A percentile compares a stretch with the other conserved stretches of the same genome.
Evolutionary conservation across 2,888 invertebrate species (phyloP).

Genomic region (Zonitis immaculata): DNA sequence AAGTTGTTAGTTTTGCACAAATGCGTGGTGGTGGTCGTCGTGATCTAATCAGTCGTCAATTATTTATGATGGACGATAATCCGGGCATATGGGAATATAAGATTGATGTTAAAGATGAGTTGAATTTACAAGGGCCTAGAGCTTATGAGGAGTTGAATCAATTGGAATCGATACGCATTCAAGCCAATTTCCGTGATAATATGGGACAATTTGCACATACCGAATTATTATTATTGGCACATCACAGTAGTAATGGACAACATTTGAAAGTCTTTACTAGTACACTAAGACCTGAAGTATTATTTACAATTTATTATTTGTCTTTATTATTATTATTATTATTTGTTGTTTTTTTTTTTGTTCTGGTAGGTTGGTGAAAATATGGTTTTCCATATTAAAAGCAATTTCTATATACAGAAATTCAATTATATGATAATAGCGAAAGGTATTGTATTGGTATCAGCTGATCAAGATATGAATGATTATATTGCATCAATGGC

Average conservation of each 20-base stretch:
- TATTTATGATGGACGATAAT: conserved; percentile 62
- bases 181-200: conserved; percentile 65
- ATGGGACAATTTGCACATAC: conserved; percentile 62
- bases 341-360: no score
- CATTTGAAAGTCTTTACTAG: conserved; percentile 84
- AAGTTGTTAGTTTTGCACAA: conserved; percentile 61
- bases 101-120: conserved; percentile 66
- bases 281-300: conserved; percentile 70
- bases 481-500: conserved; percentile 75
- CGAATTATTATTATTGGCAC: conserved; percentile 68
- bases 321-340: background rate
- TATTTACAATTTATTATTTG: conserved; percentile 1
- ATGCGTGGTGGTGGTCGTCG: conserved; percentile 61
- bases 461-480: conserved; percentile 80
- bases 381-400: conserved; percentile 88
- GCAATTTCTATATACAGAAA: conserved; percentile 82
- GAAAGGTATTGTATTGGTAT: conserved; percentile 83
- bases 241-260: conserved; percentile 76
- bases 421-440: conserved; percentile 91
- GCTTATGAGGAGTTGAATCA: conserved; percentile 39
- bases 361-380: conserved; percentile 95
- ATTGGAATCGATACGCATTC: conserved; percentile 46
- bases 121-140: conserved; percentile 48
- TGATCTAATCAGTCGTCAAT: conserved; percentile 56
- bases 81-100: conserved; percentile 79